phyloP scores from a whole-genome alignment of 2,888 invertebrate genomes.

The Thymelicus lineola region DNA sequence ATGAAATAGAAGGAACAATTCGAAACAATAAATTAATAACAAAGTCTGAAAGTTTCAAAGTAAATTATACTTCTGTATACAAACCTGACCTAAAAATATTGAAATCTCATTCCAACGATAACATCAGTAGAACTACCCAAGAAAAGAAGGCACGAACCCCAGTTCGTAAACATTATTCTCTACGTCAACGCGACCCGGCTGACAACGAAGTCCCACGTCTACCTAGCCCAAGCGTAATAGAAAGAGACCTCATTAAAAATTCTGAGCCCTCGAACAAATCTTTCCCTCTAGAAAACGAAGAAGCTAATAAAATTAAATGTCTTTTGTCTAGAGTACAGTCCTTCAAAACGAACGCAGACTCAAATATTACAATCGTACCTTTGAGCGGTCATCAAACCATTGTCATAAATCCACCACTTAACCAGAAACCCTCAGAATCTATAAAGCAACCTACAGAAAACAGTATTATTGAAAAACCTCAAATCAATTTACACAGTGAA shows the following conservation, averaged over 20 bases:
- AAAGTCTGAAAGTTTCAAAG: constrained; percentile 75
- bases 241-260: constrained; percentile 53
- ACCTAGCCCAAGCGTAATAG: constrained; percentile 72
- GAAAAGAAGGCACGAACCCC: constrained; percentile 60
- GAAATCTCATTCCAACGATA: constrained; percentile 75
- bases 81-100: constrained; percentile 63
- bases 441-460: constrained; percentile 41
- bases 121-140: constrained; percentile 60
- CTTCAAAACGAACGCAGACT: constrained; percentile 77
- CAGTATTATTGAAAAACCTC: constrained; percentile 25
- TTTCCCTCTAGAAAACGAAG: constrained; percentile 59
- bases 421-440: constrained; percentile 52
- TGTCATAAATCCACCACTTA: constrained; percentile 76
- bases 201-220: constrained; percentile 67
- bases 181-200: constrained; percentile 77
- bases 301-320: constrained; percentile 52
- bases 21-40: constrained; percentile 77
- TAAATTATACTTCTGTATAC: constrained; percentile 56
- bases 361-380: constrained; percentile 78
- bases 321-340: constrained; percentile 76
- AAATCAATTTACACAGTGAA: constrained; percentile 37
- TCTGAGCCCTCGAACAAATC: constrained; percentile 38
- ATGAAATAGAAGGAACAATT: constrained; percentile 82
- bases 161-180: constrained; percentile 79
- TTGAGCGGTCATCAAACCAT: constrained; percentile 83